phyloP scores from a whole-genome alignment of 2,888 invertebrate species.

The Acanthosepion pharaonis region DNA sequence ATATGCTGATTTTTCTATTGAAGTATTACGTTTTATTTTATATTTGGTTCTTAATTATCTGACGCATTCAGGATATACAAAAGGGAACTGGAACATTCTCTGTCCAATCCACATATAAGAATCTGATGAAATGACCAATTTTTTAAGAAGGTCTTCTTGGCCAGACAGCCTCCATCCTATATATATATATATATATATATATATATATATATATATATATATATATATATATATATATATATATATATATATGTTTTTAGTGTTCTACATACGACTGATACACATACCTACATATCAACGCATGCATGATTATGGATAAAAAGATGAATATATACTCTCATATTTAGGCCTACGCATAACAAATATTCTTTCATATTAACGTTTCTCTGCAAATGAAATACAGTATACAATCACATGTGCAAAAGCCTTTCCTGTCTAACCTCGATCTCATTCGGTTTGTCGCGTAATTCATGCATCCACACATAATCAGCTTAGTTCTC shows the following conservation, averaged over 20 bases:
- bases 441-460: background rate
- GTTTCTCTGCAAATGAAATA: background rate
- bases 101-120: too few relatives aligned
- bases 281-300: background rate
- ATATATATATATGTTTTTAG: background rate
- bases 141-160: too few relatives aligned
- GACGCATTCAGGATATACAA: too few relatives aligned
- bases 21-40: too few relatives aligned
- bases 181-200: too few relatives aligned
- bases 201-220: too few relatives aligned
- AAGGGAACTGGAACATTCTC: too few relatives aligned
- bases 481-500: slow-evolving; percentile 33
- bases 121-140: too few relatives aligned
- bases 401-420: background rate
- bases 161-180: too few relatives aligned
- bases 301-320: background rate
- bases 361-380: background rate
- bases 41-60: too few relatives aligned
- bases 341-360: background rate
- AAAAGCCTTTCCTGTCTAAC: background rate
- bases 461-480: slow-evolving; percentile 33
- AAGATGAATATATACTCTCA: background rate
- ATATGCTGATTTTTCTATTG: too few relatives aligned
- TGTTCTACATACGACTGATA: background rate
- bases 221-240: background rate